A percentile compares a stretch with the other conserved stretches of the same genome.
phyloP scores from a whole-genome alignment of 1,140 invertebrate genomes.

The Drosophila guanche region DNA sequence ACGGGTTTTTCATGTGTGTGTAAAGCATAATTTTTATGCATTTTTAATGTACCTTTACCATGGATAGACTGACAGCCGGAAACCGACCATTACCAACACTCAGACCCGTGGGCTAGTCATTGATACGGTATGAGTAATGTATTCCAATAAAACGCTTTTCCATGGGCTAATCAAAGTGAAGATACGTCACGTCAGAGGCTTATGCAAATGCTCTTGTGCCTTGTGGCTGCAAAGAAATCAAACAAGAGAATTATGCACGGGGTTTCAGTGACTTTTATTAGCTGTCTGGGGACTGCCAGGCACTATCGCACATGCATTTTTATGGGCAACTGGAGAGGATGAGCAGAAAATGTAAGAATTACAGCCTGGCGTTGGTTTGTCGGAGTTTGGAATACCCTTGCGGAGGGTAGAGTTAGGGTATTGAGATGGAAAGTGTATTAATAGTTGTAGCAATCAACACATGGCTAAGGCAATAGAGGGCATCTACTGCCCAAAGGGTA shows the following conservation, averaged over 20 bases:
- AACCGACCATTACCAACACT: slow-evolving; percentile 51
- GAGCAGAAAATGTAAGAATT: slow-evolving; percentile 13
- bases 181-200: slow-evolving; percentile 18
- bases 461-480: too few relatives aligned
- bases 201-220: slow-evolving; percentile 40
- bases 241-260: background rate
- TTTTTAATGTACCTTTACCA: slow-evolving; percentile 44
- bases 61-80: slow-evolving; percentile 33
- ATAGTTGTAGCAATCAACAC: too few relatives aligned
- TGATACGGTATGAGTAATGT: slow-evolving; percentile 30
- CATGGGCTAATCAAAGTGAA: slow-evolving; percentile 47
- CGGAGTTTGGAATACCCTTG: too few relatives aligned
- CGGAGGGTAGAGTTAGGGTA: too few relatives aligned
- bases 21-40: slow-evolving; percentile 58
- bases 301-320: slow-evolving; percentile 21
- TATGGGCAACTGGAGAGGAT: slow-evolving; percentile 14
- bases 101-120: slow-evolving; percentile 19
- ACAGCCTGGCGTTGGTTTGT: background rate
- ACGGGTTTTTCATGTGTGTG: slow-evolving; percentile 47
- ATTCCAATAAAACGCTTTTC: slow-evolving; percentile 18
- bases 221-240: slow-evolving; percentile 10
- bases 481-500: too few relatives aligned
- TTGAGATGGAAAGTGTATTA: too few relatives aligned
- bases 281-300: slow-evolving; percentile 1
- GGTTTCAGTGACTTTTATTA: slow-evolving; percentile 32